Conservation (phyloP, 2,113 vertebrate species). For the Cyprinodon tularosa region DNA sequence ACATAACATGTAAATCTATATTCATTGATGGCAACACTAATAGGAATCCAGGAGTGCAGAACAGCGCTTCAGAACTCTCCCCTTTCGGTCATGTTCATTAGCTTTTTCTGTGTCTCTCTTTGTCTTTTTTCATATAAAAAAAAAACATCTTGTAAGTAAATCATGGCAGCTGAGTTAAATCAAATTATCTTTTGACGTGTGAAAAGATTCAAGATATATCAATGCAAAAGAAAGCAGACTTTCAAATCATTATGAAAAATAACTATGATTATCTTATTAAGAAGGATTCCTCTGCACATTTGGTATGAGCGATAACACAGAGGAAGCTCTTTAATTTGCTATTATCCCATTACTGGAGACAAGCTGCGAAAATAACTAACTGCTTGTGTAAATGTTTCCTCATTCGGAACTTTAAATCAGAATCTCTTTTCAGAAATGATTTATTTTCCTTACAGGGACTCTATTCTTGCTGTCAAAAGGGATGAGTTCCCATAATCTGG, state of each 20-base stretch:
- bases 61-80: neutral
- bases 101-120: neutral
- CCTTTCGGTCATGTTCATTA: neutral
- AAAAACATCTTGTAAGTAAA: constrained; percentile 7
- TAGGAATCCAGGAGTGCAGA: constrained; percentile 8
- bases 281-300: neutral
- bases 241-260: neutral
- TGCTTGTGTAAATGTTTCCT: neutral
- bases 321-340: neutral
- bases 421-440: neutral
- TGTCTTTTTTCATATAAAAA: constrained; percentile 2
- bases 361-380: neutral
- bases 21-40: constrained; percentile 6
- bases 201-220: neutral
- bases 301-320: neutral
- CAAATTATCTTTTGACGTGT: neutral
- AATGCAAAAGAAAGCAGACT: neutral
- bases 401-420: neutral
- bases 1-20: neutral
- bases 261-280: neutral
- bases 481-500: neutral
- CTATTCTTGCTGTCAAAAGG: neutral
- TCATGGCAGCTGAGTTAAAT: neutral
- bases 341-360: neutral
- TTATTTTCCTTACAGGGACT: neutral